Conservation (phyloP, 2,797 vertebrate genomes). For the Dromococcyx pavoninus region DNA sequence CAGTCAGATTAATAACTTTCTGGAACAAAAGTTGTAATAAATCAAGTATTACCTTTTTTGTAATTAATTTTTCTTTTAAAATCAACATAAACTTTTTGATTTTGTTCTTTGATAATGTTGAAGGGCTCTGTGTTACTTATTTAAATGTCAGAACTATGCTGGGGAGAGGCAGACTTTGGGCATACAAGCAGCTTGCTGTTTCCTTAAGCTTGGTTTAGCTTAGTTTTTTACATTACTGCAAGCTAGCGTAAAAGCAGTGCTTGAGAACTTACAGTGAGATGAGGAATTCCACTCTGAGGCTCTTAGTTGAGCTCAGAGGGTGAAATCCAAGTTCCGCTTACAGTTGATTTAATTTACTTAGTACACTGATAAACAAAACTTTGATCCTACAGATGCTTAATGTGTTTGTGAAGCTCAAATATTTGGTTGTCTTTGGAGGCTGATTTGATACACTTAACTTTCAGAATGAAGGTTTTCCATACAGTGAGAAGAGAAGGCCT, state of each 20-base stretch:
- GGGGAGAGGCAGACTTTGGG: neutral
- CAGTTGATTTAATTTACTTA: constrained; percentile 29
- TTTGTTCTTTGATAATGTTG: neutral
- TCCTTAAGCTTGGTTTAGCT: neutral
- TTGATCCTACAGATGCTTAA: constrained; percentile 31
- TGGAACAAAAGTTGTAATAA: neutral
- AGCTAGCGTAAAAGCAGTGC: neutral
- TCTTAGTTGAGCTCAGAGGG: neutral
- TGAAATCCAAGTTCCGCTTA: neutral
- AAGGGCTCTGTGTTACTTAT: neutral
- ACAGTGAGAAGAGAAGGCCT: neutral
- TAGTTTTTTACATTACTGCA: neutral
- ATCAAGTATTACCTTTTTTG: neutral
- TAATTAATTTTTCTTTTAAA: neutral
- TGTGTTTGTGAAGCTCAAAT: constrained; percentile 47
- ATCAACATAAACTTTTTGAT: neutral
- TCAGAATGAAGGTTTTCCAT: neutral
- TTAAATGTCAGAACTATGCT: neutral
- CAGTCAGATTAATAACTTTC: neutral
- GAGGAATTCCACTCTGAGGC: neutral
- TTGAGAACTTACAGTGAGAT: neutral
- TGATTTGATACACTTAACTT: neutral
- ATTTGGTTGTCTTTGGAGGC: constrained; percentile 16
- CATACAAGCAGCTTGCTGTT: neutral
- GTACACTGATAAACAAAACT: constrained; percentile 46